These are phyloP conservation scores for Rhineura floridana DNA, from an alignment of 2,113 vertebrate species.

Conservation along the genomic window DNA sequence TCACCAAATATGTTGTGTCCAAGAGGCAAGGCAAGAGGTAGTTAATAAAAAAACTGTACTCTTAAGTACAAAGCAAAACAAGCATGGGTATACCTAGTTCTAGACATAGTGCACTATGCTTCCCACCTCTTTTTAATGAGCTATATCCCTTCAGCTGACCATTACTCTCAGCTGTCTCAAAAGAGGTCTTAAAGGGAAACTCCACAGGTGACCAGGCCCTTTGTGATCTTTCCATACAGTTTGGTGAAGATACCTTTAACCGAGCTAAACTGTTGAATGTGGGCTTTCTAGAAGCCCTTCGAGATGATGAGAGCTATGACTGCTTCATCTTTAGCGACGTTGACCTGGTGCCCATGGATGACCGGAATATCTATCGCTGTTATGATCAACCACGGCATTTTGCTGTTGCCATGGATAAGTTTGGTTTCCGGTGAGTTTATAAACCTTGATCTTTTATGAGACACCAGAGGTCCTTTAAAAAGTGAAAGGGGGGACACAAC, in stretches of 20 bases:
- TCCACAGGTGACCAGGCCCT: not conserved
- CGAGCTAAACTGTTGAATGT: constrained; percentile 95
- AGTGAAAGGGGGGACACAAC: not conserved
- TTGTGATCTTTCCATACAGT: constrained; percentile 70
- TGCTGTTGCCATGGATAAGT: constrained; percentile 94
- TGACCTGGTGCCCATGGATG: constrained; percentile 98
- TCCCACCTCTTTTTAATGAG: too few species aligned
- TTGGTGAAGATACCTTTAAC: constrained; percentile 96
- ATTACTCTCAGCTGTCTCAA: too few species aligned
- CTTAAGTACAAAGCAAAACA: too few species aligned
- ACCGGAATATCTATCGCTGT: constrained; percentile 97
- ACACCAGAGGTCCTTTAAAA: not conserved
- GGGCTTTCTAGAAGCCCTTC: constrained; percentile 92
- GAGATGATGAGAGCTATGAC: constrained; percentile 89
- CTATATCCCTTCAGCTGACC: too few species aligned
- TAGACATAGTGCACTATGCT: too few species aligned
- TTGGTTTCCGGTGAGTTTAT: constrained; percentile 79
- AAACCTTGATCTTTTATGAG: not conserved
- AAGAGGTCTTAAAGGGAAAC: too few species aligned
- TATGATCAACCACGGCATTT: constrained; percentile 97
- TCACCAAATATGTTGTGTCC: too few species aligned
- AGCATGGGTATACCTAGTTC: too few species aligned
- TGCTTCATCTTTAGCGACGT: constrained; percentile 99
- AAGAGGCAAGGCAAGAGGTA: too few species aligned
- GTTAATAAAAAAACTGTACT: too few species aligned